Conservation (phyloP, 2,888 invertebrate species). For the Tubulanus polymorphus region DNA sequence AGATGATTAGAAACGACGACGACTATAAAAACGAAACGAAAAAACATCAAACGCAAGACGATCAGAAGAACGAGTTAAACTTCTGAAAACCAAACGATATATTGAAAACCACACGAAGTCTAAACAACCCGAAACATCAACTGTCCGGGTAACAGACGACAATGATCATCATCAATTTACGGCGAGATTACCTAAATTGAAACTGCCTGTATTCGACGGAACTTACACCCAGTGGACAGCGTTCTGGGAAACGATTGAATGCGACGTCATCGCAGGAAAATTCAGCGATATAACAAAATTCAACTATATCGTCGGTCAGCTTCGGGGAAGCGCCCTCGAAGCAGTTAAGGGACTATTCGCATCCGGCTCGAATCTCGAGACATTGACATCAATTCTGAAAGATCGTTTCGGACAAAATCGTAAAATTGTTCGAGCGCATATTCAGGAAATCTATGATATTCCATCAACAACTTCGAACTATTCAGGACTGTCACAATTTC, state of each 20-base stretch:
- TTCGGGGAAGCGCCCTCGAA: background rate
- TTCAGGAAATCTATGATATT: background rate
- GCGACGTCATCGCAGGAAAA: background rate
- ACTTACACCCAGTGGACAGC: background rate
- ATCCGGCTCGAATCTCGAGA: background rate
- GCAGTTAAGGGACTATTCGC: background rate
- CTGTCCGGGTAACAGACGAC: too few relatives aligned
- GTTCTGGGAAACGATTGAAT: background rate
- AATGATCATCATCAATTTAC: too few relatives aligned
- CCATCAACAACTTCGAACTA: background rate
- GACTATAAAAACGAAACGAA: too few relatives aligned
- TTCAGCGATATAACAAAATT: background rate
- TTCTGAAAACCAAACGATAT: too few relatives aligned
- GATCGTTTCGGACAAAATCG: background rate
- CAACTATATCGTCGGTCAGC: background rate
- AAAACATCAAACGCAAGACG: too few relatives aligned
- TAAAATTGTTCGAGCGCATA: background rate
- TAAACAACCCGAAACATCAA: too few relatives aligned
- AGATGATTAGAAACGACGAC: too few relatives aligned
- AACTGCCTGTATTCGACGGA: background rate
- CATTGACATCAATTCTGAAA: background rate
- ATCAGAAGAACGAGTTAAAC: too few relatives aligned
- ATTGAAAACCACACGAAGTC: too few relatives aligned
- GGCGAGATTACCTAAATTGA: background rate
- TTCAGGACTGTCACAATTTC: background rate